Percentiles rank a stretch among this genome's conserved stretches.
phyloP scores from a whole-genome alignment of 2,113 vertebrate genomes.

The Sinocyclocheilus anshuiensis region DNA sequence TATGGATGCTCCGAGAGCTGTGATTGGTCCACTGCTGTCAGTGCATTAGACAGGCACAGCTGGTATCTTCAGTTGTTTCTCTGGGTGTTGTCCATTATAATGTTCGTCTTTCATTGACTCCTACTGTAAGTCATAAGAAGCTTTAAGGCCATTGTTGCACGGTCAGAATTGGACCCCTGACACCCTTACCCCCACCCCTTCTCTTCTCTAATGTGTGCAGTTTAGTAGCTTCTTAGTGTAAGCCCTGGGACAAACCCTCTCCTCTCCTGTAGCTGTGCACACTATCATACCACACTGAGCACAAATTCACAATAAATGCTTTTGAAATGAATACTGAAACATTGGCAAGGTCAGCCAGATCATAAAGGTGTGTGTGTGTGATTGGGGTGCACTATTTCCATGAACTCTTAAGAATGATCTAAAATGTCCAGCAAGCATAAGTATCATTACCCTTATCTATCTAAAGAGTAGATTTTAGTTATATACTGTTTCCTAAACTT shows the following conservation, averaged over 20 bases:
- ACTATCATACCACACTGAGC: slow-evolving; percentile 25
- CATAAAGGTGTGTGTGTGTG: not conserved
- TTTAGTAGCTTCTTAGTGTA: slow-evolving; percentile 44
- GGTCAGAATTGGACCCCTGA: slow-evolving; percentile 47
- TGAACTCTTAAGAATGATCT: slow-evolving; percentile 16
- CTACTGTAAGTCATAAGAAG: slow-evolving; percentile 90
- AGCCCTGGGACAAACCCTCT: slow-evolving; percentile 52
- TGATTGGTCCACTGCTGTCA: slow-evolving; percentile 47
- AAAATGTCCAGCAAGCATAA: slow-evolving; percentile 37
- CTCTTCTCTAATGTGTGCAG: slow-evolving; percentile 42
- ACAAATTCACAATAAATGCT: not conserved
- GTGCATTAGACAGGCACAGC: slow-evolving; percentile 81
- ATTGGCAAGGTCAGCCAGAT: slow-evolving; percentile 3
- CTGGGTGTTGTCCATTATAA: slow-evolving; percentile 88
- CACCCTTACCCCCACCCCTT: slow-evolving; percentile 13
- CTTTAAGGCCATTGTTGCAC: slow-evolving; percentile 83
- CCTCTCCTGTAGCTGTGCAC: slow-evolving; percentile 69
- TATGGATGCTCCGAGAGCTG: slow-evolving; percentile 1
- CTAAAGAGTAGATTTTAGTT: slow-evolving; percentile 26
- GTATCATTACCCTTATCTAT: slow-evolving; percentile 7
- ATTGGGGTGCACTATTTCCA: slow-evolving; percentile 58
- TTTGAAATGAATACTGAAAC: not conserved
- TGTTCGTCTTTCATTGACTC: slow-evolving; percentile 83
- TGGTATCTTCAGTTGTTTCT: slow-evolving; percentile 99
- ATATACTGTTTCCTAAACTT: slow-evolving; percentile 25